Conservation (phyloP, 2,888 invertebrate genomes). For the Apodemia hepburni region DNA sequence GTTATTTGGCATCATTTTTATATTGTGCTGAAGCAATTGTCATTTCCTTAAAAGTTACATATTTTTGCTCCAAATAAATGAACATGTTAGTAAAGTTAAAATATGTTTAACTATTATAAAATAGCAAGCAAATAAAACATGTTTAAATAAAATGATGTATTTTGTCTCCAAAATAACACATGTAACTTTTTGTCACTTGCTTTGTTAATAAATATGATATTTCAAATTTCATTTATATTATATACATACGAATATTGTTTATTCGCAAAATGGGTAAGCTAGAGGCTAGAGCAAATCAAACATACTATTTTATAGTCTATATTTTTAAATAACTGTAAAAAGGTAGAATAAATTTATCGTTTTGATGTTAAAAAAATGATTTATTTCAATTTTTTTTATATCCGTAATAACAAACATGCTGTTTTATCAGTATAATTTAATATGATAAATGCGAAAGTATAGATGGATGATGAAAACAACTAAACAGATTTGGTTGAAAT, state of each 20-base stretch:
- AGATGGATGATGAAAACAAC: no score
- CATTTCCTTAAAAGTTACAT: background rate
- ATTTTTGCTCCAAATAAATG: background rate
- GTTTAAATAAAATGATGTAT: background rate
- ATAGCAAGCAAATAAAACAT: background rate
- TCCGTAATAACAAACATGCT: no score
- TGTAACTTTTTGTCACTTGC: background rate
- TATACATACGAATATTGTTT: background rate
- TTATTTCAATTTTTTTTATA: no score
- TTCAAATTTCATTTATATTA: background rate
- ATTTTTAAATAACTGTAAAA: background rate
- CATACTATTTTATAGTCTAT: background rate
- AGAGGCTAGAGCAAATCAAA: background rate
- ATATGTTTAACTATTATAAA: background rate
- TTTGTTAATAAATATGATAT: background rate
- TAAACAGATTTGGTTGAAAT: no score
- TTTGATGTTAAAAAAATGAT: no score
- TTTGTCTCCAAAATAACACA: background rate
- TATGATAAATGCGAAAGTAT: no score
- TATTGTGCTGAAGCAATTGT: no score
- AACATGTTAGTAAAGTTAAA: background rate
- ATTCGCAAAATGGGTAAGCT: background rate
- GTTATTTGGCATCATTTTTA: no score
- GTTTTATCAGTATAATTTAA: no score
- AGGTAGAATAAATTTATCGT: no score